Evolutionary conservation across 2,888 invertebrate species (phyloP), one percentile per base, ranked within the genome.

Genomic region (Drosophila silvestris): DNA sequence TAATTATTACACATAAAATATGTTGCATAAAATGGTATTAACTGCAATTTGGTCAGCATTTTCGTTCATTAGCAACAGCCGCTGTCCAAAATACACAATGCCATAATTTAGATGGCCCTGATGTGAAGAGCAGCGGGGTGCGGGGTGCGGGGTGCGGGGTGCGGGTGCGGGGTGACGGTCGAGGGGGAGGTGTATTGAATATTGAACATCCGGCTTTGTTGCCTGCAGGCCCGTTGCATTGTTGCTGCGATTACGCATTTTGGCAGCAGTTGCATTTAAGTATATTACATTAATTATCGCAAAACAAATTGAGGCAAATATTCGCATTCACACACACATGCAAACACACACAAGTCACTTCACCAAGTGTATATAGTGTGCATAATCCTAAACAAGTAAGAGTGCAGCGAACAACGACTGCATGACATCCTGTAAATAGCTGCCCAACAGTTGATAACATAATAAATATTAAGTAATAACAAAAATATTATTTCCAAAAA

Each of bases 1-100:
- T 74, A 86, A 83, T 86, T 81, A 85, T 85, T 70, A 62, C 81
- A 81, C 81, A 65, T 74, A 74, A 83, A 84, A 88, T 80, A 88
- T 83, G 83, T 76, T 85, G 77, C 85, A 83, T 77, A 74, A 85
- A 85, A 70, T 62, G 64, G 62, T 68, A 71, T 79, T 67, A 70
- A 67, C 67, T 70, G 72, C 67, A 82, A 63, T 82, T 81, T 82
- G 76, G 81, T 76, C 82, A 81, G 81, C 82, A 81, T 63, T 79
- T 81, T 79, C 70, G 66, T 79, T 82, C 69, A 79, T 79, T 81
- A 74, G 70, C 67, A 66, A 30, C 78, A 81, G 67, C 72, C 67
- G 67, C 61, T 68, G 60, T 59, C 73, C 74, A 81, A 77, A 81
- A 50, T 69, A 81, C 73, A 79, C 77, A 78, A 64, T 67, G 66